These are phyloP conservation scores for Albula glossodonta DNA, from an alignment of 2,113 vertebrate genomes.

Conservation along the genomic window DNA sequence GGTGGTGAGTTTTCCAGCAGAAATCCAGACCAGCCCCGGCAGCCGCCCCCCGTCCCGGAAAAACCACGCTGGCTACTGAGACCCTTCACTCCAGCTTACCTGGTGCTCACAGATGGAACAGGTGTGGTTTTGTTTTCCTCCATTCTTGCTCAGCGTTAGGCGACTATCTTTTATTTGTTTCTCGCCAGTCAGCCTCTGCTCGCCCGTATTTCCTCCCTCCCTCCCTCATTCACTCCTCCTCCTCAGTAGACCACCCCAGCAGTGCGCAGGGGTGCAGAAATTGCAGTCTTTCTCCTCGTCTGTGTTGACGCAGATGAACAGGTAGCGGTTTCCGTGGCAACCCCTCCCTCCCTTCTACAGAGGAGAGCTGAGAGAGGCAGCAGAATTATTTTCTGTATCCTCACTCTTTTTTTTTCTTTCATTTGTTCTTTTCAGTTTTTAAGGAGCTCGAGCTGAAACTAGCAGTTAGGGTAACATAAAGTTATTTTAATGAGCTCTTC, in stretches of 20 bases:
- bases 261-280: background rate
- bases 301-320: conserved; percentile 25
- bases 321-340: conserved; percentile 52
- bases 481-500: too few relatives aligned
- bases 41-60: conserved; percentile 14
- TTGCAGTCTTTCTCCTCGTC: background rate
- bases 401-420: conserved; percentile 3
- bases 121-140: background rate
- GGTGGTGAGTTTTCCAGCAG: background rate
- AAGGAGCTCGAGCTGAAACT: background rate
- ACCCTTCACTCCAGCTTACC: background rate
- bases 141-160: background rate
- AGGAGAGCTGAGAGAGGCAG: conserved; percentile 31
- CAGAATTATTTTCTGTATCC: conserved; percentile 13
- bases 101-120: background rate
- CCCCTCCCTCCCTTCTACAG: conserved; percentile 37
- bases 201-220: background rate
- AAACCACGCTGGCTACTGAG: conserved; percentile 24
- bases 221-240: background rate
- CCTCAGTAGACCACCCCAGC: background rate
- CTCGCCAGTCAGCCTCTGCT: background rate
- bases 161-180: background rate
- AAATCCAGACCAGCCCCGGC: background rate
- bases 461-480: too few relatives aligned
- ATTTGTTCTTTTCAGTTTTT: conserved; percentile 20